These are phyloP conservation scores for Diachasmimorpha longicaudata DNA, from an alignment of 1,140 invertebrate genomes.

Conservation along the genomic window DNA sequence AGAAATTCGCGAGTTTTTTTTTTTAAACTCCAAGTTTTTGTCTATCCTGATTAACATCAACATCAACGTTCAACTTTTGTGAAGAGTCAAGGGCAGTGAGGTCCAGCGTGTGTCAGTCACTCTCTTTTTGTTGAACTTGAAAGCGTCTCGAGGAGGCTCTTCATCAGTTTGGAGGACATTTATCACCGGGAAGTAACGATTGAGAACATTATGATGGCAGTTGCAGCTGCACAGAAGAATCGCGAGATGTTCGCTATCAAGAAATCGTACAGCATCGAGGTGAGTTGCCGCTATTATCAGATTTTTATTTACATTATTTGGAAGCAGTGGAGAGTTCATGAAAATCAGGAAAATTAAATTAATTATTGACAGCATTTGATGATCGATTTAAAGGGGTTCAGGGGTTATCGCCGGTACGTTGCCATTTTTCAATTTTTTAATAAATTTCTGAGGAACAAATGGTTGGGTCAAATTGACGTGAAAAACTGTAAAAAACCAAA, in stretches of 20 bases:
- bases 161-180: constrained; percentile 19
- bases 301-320: too few species aligned
- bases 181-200: background rate
- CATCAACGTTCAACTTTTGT: background rate
- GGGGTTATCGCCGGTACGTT: too few species aligned
- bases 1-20: constrained; percentile 3
- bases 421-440: too few species aligned
- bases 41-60: constrained; percentile 19
- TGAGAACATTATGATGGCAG: constrained; percentile 71
- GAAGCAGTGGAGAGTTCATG: too few species aligned
- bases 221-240: constrained; percentile 88
- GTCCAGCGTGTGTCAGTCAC: constrained; percentile 21
- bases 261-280: constrained; percentile 97
- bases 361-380: too few species aligned
- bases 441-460: too few species aligned
- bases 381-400: too few species aligned
- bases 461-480: too few species aligned
- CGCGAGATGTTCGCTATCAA: constrained; percentile 94
- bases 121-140: background rate
- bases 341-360: too few species aligned
- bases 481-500: too few species aligned
- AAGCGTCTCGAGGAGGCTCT: background rate
- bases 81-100: constrained; percentile 12
- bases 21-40: constrained; percentile 2
- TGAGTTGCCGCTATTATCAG: constrained; percentile 64